Evolutionary conservation across 2,113 vertebrate species (phyloP), one percentile per base, ranked within the genome.

Genomic region (Thamnaconus septentrionalis): DNA sequence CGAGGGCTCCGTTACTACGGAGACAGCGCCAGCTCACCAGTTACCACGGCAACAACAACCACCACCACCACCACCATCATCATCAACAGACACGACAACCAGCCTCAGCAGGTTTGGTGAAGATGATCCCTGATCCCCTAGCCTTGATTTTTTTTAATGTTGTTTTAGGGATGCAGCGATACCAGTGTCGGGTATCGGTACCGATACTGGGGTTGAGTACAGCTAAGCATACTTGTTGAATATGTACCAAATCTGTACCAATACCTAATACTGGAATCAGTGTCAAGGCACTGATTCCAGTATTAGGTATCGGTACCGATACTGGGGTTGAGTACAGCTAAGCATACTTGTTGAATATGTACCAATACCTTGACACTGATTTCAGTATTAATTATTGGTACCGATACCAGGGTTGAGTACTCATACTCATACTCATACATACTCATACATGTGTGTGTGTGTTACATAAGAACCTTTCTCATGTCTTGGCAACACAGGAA

Each of bases 11-110:
- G 85, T 85, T 56, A 39, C 84, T 76, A 84, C 69, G 86, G 80
- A 89, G 90, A 89, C 78, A 6, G 64, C 79, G 76, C 70, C 75
- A 58, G 80, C 84, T 74, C 80, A 81, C 49, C 85, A 85, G 85
- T 85, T 89, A 77, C 87, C 89, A 79, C 75, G 83, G 59, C 83
- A 81, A 85, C 83, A 81, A 85, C 79, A 76, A 75, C 80, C 79
- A 64, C 78, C 86, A 77, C 87, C 89, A 79, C 75, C 82, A 59
- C 83, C 80, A 85, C 18, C 18, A 31, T 78, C 77, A 75, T 80
- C 79, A 64, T 76, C 86, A 86, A 83, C 80, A 80, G 74, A 81
- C 41, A 61, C 61, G 55, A 76, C 64, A 65, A 87, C 47, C 45
- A 86, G 65, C 56, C 48, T 77, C 59, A 67, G 50, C 75, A 88